A percentile compares a stretch with the other conserved stretches of the same genome.
phyloP scores from a whole-genome alignment of 2,888 invertebrate species.

The Eumerus sabulonum region DNA sequence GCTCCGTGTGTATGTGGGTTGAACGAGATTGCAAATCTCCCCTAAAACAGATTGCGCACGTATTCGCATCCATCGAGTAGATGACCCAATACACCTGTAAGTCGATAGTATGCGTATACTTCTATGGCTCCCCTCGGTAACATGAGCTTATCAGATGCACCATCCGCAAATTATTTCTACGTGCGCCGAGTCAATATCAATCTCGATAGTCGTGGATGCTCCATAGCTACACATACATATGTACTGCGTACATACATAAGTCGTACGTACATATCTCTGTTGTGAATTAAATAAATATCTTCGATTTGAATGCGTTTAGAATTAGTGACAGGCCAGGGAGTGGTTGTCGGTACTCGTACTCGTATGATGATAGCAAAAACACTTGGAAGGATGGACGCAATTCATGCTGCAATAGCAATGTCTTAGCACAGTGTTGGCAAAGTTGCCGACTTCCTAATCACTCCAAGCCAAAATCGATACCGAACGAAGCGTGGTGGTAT shows the following conservation, averaged over 20 bases:
- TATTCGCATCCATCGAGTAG: constrained; percentile 3
- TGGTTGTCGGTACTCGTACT: constrained; percentile 21
- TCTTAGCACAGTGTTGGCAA: constrained; percentile 23
- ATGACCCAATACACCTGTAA: constrained; percentile 49
- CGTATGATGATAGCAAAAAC: constrained; percentile 45
- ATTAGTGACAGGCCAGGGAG: constrained; percentile 37
- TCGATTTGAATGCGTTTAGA: constrained; percentile 55
- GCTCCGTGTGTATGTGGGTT: too few relatives aligned
- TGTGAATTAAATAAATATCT: constrained; percentile 59
- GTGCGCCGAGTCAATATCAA: constrained; percentile 36
- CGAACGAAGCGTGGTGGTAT: constrained; percentile 38
- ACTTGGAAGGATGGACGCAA: constrained; percentile 40
- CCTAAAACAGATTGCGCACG: too few relatives aligned
- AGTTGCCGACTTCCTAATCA: constrained; percentile 55
- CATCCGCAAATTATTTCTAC: constrained; percentile 57
- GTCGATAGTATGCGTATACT: background rate
- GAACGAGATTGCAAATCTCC: too few relatives aligned
- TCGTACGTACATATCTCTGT: too few relatives aligned
- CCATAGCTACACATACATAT: constrained; percentile 38
- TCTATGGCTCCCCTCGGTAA: constrained; percentile 22
- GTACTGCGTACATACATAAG: too few relatives aligned
- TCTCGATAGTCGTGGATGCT: constrained; percentile 43
- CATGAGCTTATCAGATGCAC: constrained; percentile 59
- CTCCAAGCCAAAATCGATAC: constrained; percentile 59
- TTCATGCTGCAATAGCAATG: constrained; percentile 38